Evolutionary conservation across 2,888 invertebrate genomes (phyloP).

Genomic region (Eretmocerus hayati): DNA sequence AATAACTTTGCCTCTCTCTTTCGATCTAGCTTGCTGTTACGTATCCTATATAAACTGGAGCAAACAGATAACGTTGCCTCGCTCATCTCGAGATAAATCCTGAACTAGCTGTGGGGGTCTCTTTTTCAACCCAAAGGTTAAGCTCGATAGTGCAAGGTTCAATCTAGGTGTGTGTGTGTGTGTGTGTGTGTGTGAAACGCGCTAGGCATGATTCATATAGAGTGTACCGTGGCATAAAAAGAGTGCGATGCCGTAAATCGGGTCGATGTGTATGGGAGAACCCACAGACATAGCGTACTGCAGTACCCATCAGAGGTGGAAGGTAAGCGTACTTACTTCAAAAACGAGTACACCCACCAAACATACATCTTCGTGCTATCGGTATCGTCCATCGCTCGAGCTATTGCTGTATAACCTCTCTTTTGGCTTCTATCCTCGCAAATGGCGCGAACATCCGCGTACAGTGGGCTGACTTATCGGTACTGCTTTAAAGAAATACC

Average conservation of each 20-base stretch:
- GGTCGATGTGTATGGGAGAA: constrained; percentile 9
- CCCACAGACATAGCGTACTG: constrained; percentile 1
- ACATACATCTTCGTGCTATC: constrained; percentile 30
- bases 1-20: too few relatives aligned
- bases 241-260: neutral
- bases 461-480: constrained; percentile 43
- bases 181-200: constrained; percentile 6
- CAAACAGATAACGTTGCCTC: constrained; percentile 12
- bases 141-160: neutral
- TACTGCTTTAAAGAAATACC: constrained; percentile 42
- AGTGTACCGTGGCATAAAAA: constrained; percentile 7
- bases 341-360: constrained; percentile 17
- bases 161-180: constrained; percentile 2
- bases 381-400: constrained; percentile 34
- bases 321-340: neutral
- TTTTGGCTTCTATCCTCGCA: constrained; percentile 37
- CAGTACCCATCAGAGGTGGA: constrained; percentile 30
- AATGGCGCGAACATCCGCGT: constrained; percentile 46
- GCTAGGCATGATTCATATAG: constrained; percentile 17
- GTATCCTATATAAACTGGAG: neutral
- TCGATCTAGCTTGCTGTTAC: too few relatives aligned
- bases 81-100: constrained; percentile 18
- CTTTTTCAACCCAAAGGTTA: too few relatives aligned
- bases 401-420: constrained; percentile 3
- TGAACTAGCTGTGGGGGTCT: neutral